Evolutionary conservation across 2,113 vertebrate species (phyloP), one percentile per base, ranked within the genome.

Genomic region (Gasterosteus aculeatus): DNA sequence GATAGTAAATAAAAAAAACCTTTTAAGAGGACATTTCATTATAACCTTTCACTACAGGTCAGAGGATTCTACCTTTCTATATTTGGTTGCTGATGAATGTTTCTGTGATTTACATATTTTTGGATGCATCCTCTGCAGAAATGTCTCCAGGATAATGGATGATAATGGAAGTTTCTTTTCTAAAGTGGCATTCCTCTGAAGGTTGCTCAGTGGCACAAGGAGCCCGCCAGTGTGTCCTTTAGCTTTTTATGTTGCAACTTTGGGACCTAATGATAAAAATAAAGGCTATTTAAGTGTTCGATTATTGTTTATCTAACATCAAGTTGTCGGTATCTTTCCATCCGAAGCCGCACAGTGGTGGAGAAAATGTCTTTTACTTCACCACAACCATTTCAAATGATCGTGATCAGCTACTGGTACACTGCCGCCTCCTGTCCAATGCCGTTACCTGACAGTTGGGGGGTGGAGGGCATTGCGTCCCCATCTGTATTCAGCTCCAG

Each of bases 401-500:
- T 35, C 33, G 3, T 35, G 5, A 58, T 84, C 54, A 22, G 74
- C 53, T 57, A 2, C 19, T 42, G 0, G 61, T 5, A 15, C n/a
- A 0, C 39, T 1, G 53, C 70, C n/a, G 53, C 66, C 57, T 68
- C 75, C 66, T 16, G 75, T 51, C 49, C 56, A 1, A 7, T 22
- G 0, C 41, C 3, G 58, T 53, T 70, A 78, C 78, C 73, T 26
- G 61, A 47, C 41, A 10, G 59, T 16, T 53, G 66, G 51, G 42
- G 62, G 22, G 57, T 59, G 51, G 22, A n/a, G 62, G 77, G 58
- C 68, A 7, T 57, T 47, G 60, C 74, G 5, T 61, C n/a, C 60
- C 54, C 71, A 93, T 93, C 88, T 85, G 90, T 93, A 93, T 94
- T 84, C 92, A 82, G 79, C 42, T 22, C 5, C 80, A 3, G 81